Conservation (phyloP, 1,140 invertebrate genomes). For the Ceratina calcarata region DNA sequence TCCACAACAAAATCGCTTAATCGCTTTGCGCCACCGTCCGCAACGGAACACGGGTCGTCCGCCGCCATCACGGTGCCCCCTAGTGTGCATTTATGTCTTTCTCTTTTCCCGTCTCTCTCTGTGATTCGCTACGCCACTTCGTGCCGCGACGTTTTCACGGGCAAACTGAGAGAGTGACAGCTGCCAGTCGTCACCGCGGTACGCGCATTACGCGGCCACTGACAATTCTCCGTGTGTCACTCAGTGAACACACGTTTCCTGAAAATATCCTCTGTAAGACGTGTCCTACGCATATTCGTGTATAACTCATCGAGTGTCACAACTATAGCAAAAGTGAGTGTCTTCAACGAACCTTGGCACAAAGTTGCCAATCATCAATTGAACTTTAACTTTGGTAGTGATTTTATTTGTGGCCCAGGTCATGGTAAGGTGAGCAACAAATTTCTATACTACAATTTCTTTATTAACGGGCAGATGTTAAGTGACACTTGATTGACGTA, state of each 20-base stretch:
- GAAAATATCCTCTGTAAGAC: conserved; percentile 6
- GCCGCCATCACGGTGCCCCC: conserved; percentile 64
- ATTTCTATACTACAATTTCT: not conserved
- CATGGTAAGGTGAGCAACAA: conserved; percentile 75
- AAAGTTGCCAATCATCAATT: conserved; percentile 38
- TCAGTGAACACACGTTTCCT: conserved; percentile 47
- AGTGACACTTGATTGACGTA: too few species aligned
- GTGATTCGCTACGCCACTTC: conserved; percentile 61
- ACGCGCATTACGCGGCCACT: conserved; percentile 50
- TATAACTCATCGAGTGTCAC: conserved; percentile 33
- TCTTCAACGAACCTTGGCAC: conserved; percentile 47
- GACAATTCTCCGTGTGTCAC: conserved; percentile 59
- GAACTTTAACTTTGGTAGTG: conserved; percentile 31
- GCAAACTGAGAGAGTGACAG: conserved; percentile 70
- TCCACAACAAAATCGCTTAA: conserved; percentile 83
- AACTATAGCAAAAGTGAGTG: conserved; percentile 60
- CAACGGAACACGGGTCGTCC: conserved; percentile 67
- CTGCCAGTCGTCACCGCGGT: conserved; percentile 65
- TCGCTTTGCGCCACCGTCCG: conserved; percentile 79
- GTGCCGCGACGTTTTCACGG: conserved; percentile 68
- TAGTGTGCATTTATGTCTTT: conserved; percentile 60
- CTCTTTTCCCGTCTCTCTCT: conserved; percentile 50
- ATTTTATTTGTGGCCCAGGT: conserved; percentile 65
- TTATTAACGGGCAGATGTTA: too few species aligned
- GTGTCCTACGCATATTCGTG: conserved; percentile 2